Evolutionary conservation across 2,113 vertebrate genomes (phyloP).

Genomic region (Sinocyclocheilus anophthalmus): DNA sequence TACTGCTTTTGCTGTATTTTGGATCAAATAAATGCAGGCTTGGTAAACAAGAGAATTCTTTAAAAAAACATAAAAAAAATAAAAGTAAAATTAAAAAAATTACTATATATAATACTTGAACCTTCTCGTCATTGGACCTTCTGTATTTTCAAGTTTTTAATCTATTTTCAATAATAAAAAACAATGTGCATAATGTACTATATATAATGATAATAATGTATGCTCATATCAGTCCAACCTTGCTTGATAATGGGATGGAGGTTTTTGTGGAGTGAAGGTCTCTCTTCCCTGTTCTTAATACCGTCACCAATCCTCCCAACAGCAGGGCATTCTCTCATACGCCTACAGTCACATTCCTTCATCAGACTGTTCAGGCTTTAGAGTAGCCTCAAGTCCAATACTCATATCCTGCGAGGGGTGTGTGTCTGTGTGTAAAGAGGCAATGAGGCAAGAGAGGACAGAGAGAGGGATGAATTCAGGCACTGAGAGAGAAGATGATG

Average conservation of each 20-base stretch:
- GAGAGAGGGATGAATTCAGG: constrained; percentile 29
- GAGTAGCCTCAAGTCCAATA: constrained; percentile 20
- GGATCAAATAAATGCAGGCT: too few species aligned
- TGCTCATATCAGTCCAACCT: constrained; percentile 28
- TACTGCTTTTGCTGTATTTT: too few species aligned
- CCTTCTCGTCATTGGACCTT: neutral
- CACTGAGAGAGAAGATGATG: constrained; percentile 31
- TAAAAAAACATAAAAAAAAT: too few species aligned
- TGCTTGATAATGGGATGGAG: constrained; percentile 40
- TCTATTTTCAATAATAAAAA: neutral
- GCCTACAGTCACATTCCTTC: constrained; percentile 36
- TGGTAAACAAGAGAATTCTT: too few species aligned
- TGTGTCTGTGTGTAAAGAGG: constrained; percentile 26
- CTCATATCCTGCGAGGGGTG: constrained; percentile 25
- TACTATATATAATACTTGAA: too few species aligned
- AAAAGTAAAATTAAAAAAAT: too few species aligned
- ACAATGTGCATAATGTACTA: neutral
- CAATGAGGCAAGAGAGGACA: constrained; percentile 19
- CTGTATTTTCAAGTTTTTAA: neutral
- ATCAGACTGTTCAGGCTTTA: constrained; percentile 26
- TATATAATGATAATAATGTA: neutral
- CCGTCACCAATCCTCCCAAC: constrained; percentile 4
- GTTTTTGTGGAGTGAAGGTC: constrained; percentile 28
- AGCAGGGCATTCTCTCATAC: constrained; percentile 14
- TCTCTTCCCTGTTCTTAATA: neutral